Base-by-base conservation (phyloP, 2,888 invertebrate genomes). In the Vanessa cardui region DNA sequence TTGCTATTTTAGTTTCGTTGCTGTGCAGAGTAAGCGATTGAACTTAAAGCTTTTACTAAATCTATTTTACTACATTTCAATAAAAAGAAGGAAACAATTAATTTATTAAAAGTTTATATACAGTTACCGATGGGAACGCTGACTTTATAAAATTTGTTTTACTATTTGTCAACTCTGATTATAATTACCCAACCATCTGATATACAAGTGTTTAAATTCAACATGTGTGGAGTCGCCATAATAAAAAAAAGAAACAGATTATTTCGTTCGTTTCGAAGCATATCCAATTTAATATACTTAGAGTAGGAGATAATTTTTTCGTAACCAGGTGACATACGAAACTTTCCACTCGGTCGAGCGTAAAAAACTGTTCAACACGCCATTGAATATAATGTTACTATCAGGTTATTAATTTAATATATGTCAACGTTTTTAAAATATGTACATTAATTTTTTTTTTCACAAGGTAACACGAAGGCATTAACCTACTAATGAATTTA, bases 361-460 rank as follows among this genome's bases (percentile, higher is more conserved):
- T 86, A 88, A 90, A 90, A 90, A 90, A 84, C 82, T 80, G 83
- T 82, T 85, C 83, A 83, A 80, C 88, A 86, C 84, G 84, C 85
- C 71, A 86, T 72, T 62, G 76, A 76, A 82, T 87, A 81, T 90
- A 81, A 73, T 72, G 83, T 91, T 90, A 85, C 89, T 70, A 50
- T 50, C 44, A 45, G 72, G 66, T 46, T 31, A 60, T 16, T 7
- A 31, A 18, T 61, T 61, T 61, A 61, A 31, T 60, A 49, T 61
- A 31, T n/a, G 33, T 18, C 15, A 18, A 18, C 12, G 12, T 61
- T 61, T 33, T 47, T 61, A 47, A 39, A 56, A 12, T 33, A 6
- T 8, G 5, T 31, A 54, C 1, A 26, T 26, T 26, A 16, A n/a
- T 9, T 39, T 12, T 9, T 39, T 39, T 50, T 50, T 50, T 50